Base-by-base conservation (phyloP, 2,113 vertebrate species). In the Hepsetus odoe region DNA sequence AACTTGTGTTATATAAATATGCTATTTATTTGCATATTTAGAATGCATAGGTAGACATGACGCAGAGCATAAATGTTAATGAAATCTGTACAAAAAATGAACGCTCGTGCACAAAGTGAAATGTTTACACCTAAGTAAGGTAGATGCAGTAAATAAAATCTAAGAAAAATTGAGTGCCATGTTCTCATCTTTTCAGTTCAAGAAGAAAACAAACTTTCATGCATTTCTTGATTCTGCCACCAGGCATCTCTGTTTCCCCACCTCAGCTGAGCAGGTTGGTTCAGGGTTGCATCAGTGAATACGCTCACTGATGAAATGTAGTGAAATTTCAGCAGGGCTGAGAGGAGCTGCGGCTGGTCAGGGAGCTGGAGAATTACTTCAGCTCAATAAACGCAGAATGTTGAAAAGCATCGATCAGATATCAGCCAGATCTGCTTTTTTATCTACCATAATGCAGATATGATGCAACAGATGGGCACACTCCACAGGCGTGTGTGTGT, bases 291-390 rank as follows among this genome's bases (percentile, higher is more conserved):
- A 42, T 89, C 86, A 90, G 85, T 74, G 56, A 70, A 72, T 67
- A 53, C 59, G 72, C 76, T 65, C 32, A 55, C 77, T 91, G 89
- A 91, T 88, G 89, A 88, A 90, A 91, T 67, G 72, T 35, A 18
- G 67, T 85, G 86, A 86, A 86, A 87, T 67, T 44, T 40, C 70
- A 80, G 70, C 70, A 74, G 77, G 71, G 24, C 71, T 49, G 66
- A 61, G 61, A 61, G 61, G 70, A 74, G 75, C 75, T 76, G 67
- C 77, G 82, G 77, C 74, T 80, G 74, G 72, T 74, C 62, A 40
- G 74, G 74, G 82, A 77, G 40, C 72, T 5, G 56, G 78, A 76
- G 82, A 76, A 55, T 75, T 80, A 80, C 66, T 74, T 80, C 22
- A 73, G 58, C 74, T 65, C 66, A 33, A 56, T 64, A 69, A 70